Conservation (phyloP, 2,113 vertebrate species). For the Cyanocitta stelleri region DNA sequence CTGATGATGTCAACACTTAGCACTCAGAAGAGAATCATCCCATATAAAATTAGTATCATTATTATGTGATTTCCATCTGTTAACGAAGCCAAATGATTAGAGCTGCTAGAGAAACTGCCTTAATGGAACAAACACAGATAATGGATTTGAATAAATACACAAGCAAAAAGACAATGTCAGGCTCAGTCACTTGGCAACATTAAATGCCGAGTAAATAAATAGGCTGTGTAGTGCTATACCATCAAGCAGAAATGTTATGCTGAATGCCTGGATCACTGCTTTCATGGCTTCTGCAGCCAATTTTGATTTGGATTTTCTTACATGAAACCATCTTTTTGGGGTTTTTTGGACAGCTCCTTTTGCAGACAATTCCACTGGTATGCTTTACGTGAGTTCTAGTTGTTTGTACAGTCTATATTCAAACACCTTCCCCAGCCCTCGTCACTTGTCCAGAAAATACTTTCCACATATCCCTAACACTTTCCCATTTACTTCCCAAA, state of each 20-base stretch:
- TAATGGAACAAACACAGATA: conserved; percentile 55
- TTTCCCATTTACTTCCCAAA: neutral
- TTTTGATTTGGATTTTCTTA: neutral
- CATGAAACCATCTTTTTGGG: neutral
- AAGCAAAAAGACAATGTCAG: conserved; percentile 25
- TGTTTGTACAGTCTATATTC: accelerated
- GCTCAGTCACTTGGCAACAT: neutral
- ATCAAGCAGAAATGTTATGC: neutral
- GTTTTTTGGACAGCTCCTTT: neutral
- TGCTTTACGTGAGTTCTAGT: accelerated
- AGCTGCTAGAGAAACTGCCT: conserved; percentile 16
- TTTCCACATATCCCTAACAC: neutral
- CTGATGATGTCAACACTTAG: neutral
- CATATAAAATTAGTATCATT: conserved; percentile 56
- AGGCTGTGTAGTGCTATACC: neutral
- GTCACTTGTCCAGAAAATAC: neutral
- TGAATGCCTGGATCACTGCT: neutral
- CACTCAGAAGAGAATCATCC: neutral
- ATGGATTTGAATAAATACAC: conserved; percentile 32
- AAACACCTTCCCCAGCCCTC: neutral
- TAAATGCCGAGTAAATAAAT: neutral
- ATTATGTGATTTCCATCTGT: conserved; percentile 49
- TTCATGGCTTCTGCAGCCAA: neutral
- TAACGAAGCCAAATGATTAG: conserved; percentile 12
- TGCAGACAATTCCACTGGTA: neutral